A percentile compares a stretch with the other conserved stretches of the same genome.
phyloP scores from a whole-genome alignment of 1,140 invertebrate species.

The Ostrea denselamellosa region DNA sequence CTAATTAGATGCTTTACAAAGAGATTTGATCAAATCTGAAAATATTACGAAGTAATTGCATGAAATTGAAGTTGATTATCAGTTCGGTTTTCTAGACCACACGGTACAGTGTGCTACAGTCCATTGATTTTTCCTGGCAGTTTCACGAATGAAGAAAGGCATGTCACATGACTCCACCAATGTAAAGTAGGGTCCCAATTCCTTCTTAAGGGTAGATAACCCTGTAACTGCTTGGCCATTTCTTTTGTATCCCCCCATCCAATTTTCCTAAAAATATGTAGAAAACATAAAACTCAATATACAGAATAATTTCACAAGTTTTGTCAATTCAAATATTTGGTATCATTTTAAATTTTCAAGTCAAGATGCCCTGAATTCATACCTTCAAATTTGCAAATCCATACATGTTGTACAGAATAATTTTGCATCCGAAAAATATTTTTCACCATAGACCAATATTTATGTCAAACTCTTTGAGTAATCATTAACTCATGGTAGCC shows the following conservation, averaged over 20 bases:
- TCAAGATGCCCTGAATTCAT: too few species aligned
- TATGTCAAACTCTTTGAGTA: too few species aligned
- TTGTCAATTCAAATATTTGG: too few species aligned
- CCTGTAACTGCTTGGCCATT: slow-evolving; percentile 68
- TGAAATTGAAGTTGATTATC: background rate
- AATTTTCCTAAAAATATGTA: slow-evolving; percentile 69
- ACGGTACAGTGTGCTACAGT: slow-evolving; percentile 78
- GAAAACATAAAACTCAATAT: too few species aligned
- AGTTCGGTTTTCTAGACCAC: slow-evolving; percentile 72
- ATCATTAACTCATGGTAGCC: too few species aligned
- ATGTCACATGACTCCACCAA: slow-evolving; percentile 75
- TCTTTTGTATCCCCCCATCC: slow-evolving; percentile 75
- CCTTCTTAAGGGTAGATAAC: slow-evolving; percentile 73
- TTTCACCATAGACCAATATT: too few species aligned
- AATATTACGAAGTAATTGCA: background rate
- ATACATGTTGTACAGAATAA: too few species aligned
- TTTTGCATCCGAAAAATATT: too few species aligned
- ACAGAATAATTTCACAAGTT: too few species aligned
- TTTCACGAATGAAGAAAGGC: slow-evolving; percentile 78
- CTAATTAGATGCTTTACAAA: background rate
- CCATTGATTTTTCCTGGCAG: slow-evolving; percentile 77
- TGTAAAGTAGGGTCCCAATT: slow-evolving; percentile 70
- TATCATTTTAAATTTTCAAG: too few species aligned
- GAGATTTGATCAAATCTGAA: background rate
- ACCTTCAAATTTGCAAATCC: too few species aligned